Conservation (phyloP, 2,888 invertebrate species). For the Lasioglossum vierecki region DNA sequence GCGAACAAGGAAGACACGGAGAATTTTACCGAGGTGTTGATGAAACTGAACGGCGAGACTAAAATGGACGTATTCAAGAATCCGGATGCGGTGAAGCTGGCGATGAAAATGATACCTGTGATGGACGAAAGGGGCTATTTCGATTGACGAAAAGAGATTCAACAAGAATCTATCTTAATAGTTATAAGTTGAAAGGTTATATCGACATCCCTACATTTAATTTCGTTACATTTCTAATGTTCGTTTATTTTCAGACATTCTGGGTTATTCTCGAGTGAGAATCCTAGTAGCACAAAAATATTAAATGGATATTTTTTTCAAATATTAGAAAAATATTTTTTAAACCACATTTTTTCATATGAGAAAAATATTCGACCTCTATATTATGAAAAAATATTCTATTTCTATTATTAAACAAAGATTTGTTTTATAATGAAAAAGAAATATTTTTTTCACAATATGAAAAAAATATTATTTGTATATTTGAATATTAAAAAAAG, state of each 20-base stretch:
- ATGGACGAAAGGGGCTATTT: constrained; percentile 69
- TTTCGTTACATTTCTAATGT: not conserved
- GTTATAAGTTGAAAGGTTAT: not conserved
- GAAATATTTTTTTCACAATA: too few species aligned
- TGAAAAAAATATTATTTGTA: too few species aligned
- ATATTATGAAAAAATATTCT: too few species aligned
- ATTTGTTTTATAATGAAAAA: too few species aligned
- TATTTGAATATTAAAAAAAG: too few species aligned
- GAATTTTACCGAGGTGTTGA: constrained; percentile 55
- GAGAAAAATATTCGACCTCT: too few species aligned
- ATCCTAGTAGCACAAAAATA: too few species aligned
- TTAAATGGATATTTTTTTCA: too few species aligned
- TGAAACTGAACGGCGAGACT: constrained; percentile 43
- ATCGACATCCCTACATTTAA: not conserved
- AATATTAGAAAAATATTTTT: too few species aligned
- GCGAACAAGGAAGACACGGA: constrained; percentile 65
- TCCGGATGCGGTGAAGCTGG: constrained; percentile 50
- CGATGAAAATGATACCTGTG: constrained; percentile 63
- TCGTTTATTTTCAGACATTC: not conserved
- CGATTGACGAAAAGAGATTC: constrained; percentile 50
- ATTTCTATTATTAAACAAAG: too few species aligned
- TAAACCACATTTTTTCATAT: too few species aligned
- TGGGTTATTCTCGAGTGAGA: not conserved
- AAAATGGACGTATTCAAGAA: constrained; percentile 72
- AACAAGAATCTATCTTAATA: not conserved